Evolutionary conservation across 2,888 invertebrate species (phyloP), one percentile per base, ranked within the genome.

Genomic region (Sesamia inferens): DNA sequence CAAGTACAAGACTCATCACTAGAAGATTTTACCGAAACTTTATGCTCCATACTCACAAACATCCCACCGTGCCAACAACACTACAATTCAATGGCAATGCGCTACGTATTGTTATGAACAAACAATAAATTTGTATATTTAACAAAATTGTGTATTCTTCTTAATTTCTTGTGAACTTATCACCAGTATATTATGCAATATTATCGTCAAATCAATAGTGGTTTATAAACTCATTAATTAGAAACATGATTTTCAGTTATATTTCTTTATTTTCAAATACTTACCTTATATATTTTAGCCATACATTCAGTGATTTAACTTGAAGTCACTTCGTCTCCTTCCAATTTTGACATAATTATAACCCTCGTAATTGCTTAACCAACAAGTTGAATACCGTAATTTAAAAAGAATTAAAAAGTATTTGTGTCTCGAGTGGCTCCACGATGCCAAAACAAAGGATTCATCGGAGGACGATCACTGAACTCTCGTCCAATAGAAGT

Each of bases 1-100:
- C 68, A 89, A 54, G 78, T 91, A 48, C 95, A 95, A 85, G 89
- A 95, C 61, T 78, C 84, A 0, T 83, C 93, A 1, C 84, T 88
- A 22, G 48, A 69, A 2, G 90, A 96, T 68, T 87, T 96, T 5
- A 82, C 87, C 0, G 92, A 90, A 14, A 90, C 92, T 0, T 68
- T 95, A 0, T 96, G 96, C 74, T 85, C 90, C 0, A 57, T 88
- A 5, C 78, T 93, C 8, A 83, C 76, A 19, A 79, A 92, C 5
- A 83, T 81, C 0, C 77, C 79, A 8, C 88, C 91, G 0, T 95
- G 96, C 71, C 89, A 90, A 1, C 70, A 81, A 2, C 81, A 90
- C 68, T 93, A 91, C 84, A 94, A 94, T 69, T 73, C 79, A 4
- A 77, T 89, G 16, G 93, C 92, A 3, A 74, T 92, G 76, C 65